Evolutionary conservation across 1,140 invertebrate genomes (phyloP), one percentile per base, ranked within the genome.

Genomic region (Atta colombica): DNA sequence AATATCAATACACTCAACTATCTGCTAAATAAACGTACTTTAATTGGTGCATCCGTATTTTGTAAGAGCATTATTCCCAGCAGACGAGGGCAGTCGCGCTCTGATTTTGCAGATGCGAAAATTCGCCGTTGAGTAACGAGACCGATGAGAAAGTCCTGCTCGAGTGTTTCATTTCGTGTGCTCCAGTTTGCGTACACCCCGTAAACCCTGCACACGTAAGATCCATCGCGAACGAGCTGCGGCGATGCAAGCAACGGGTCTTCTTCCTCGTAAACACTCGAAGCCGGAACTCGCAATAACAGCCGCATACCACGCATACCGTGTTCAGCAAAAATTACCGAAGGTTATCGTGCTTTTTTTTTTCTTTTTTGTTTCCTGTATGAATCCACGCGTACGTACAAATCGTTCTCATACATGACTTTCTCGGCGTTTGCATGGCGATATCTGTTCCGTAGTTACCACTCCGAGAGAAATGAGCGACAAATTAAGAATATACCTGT

Each of bases 221-320:
- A 55, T 55, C 28, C 63, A 45, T 21, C 49, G 61, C n/a, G 63
- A 21, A 16, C 25, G 28, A n/a, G 45, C 28, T 35, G n/a, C 72
- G 12, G 28, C 28, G 28, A 14, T 16, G 5, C 61, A 45, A 66
- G 77, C 28, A 49, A 55, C 51, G 65, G 78, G 10, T 71, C 77
- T 58, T 45, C 53, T 28, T 71, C 78, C 51, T 58, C 78, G 65
- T 49, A 71, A 55, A 25, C 31, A 58, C 66, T 45, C 21, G 65
- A 39, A 55, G 65, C 63, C 65, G 77, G 77, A 68, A 80, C 65
- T 55, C 51, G 77, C 65, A 69, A 80, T 35, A 78, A 18, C 55
- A 60, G 31, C 77, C 77, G 77, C 61, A 55, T 55, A 69, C 61
- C 60, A 51, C 12, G 77, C 58, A 21, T 65, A 66, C 21, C 60